Evolutionary conservation across 2,797 vertebrate genomes (phyloP).

Genomic region (Peromyscus aztecus): DNA sequence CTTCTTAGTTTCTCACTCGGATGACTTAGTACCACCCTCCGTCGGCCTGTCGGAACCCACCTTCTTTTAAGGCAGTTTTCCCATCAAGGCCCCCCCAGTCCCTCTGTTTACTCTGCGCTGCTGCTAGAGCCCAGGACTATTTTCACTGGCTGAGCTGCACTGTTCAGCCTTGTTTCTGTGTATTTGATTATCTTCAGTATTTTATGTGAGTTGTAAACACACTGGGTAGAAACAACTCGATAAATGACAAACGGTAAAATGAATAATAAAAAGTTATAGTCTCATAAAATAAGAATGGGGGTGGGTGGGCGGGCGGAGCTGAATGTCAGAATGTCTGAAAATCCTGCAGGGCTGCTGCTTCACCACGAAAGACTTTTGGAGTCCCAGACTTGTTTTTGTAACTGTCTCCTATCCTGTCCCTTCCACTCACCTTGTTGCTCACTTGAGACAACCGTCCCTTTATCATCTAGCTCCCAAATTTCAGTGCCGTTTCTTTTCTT

Average conservation of each 20-base stretch:
- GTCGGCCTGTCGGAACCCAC: slow-evolving; percentile 51
- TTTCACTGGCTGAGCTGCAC: slow-evolving; percentile 52
- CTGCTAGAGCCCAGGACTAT: slow-evolving; percentile 53
- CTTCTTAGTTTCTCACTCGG: slow-evolving; percentile 64
- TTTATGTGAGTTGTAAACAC: slow-evolving; percentile 83
- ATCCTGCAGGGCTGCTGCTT: slow-evolving; percentile 50
- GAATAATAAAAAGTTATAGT: slow-evolving; percentile 82
- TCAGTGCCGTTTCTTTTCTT: background rate
- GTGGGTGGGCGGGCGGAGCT: background rate
- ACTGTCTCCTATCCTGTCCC: slow-evolving; percentile 13
- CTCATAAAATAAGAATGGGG: slow-evolving; percentile 77
- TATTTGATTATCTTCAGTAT: slow-evolving; percentile 79
- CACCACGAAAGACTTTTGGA: slow-evolving; percentile 67
- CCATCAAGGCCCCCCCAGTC: background rate
- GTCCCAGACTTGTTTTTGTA: slow-evolving; percentile 52
- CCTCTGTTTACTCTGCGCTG: slow-evolving; percentile 68
- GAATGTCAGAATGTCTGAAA: slow-evolving; percentile 63
- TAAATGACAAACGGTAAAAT: slow-evolving; percentile 81
- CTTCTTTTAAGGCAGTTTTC: slow-evolving; percentile 61
- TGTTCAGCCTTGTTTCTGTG: slow-evolving; percentile 76
- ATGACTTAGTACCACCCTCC: slow-evolving; percentile 60
- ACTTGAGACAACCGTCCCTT: slow-evolving; percentile 37
- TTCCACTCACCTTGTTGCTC: slow-evolving; percentile 43
- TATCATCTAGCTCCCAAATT: slow-evolving; percentile 14
- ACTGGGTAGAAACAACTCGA: slow-evolving; percentile 81